These are phyloP conservation scores for Buceros bicornis DNA, from an alignment of 2,797 vertebrate genomes.

Conservation along the genomic window DNA sequence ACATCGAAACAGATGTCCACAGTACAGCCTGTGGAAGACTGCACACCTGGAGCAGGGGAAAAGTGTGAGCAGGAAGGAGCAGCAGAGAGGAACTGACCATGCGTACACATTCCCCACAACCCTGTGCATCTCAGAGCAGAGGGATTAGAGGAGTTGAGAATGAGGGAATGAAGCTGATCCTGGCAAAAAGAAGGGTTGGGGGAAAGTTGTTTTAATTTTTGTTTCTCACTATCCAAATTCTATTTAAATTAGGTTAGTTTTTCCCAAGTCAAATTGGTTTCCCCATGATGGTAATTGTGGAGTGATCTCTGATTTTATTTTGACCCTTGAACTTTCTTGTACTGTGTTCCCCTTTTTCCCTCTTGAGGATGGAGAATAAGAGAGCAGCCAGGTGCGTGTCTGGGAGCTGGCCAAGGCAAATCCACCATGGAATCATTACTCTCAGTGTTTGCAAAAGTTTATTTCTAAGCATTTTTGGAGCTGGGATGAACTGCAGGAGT, in stretches of 20 bases:
- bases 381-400: not conserved
- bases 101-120: too few relatives aligned
- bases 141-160: not conserved
- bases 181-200: not conserved
- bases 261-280: not conserved
- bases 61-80: not conserved
- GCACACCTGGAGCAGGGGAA: not conserved
- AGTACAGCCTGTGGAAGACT: not conserved
- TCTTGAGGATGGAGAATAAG: not conserved
- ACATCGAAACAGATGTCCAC: too few relatives aligned
- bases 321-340: not conserved
- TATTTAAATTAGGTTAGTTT: not conserved
- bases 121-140: fast-evolving
- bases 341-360: not conserved
- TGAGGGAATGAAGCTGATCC: not conserved
- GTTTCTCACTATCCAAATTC: not conserved
- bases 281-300: not conserved
- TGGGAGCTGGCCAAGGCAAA: not conserved
- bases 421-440: not conserved
- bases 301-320: not conserved
- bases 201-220: not conserved
- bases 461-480: not conserved
- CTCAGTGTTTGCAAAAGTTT: not conserved
- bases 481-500: not conserved
- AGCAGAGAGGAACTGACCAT: not conserved